Base-by-base conservation (phyloP, 2,797 vertebrate genomes). In the Poeciliopsis infans region DNA sequence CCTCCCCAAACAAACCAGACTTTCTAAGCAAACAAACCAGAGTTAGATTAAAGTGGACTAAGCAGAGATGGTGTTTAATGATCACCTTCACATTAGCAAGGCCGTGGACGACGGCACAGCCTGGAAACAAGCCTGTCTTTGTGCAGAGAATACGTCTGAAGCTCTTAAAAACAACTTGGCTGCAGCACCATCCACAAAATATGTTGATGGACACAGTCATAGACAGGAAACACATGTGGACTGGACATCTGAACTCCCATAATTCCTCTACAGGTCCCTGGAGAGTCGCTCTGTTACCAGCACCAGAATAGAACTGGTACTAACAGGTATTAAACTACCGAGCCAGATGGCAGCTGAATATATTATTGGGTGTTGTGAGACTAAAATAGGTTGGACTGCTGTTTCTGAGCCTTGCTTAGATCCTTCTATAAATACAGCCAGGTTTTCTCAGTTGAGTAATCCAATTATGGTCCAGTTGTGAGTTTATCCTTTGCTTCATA, bases 351-450 rank as follows among this genome's bases (percentile, higher is more conserved):
- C 75, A 64, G 72, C 41, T 55, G 64, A 36, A 80, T 83, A 47
- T 82, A 81, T 86, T 70, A 43, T 86, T 61, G 39, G 76, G 72
- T 79, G 36, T 70, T 89, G 84, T 84, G 77, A 78, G 77, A 45
- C 78, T 86, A 83, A 89, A 92, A 88, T 49, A 43, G 82, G 76
- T 61, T 79, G 87, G 86, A 88, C 92, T 86, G 85, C 84, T 68
- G 70, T 86, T 72, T 73, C 76, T 87, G 45, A 78, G 47, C 72
- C 72, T 89, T 79, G 72, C 79, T 79, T 80, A 91, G 87, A 83
- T 72, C 74, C 82, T 80, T 86, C 86, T 90, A 85, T 90, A 92
- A 93, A 93, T 94, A 94, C 78, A 81, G 70, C 49, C 75, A 3
- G 0, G 78, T 88, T 87, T 31, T 84, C 86, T 91, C 86, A 55